Conservation (phyloP, 2,113 vertebrate species). For the Tachysurus vachellii region DNA sequence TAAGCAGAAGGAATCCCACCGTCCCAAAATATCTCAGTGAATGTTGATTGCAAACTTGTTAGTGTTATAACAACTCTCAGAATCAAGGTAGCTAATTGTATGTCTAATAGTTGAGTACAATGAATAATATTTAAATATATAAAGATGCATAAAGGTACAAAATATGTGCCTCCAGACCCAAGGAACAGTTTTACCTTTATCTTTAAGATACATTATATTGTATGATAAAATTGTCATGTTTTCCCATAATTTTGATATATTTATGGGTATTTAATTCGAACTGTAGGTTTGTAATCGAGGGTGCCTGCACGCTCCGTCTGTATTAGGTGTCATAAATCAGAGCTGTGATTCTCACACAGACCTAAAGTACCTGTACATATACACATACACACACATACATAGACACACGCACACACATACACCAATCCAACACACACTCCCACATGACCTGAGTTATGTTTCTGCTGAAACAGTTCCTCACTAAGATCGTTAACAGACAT, state of each 20-base stretch:
- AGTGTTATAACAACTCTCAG: background rate
- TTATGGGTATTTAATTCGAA: background rate
- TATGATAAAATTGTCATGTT: background rate
- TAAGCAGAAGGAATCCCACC: background rate
- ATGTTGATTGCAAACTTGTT: background rate
- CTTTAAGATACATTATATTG: background rate
- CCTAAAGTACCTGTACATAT: background rate
- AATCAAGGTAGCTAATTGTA: background rate
- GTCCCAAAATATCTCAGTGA: background rate
- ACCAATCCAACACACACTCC: slow-evolving; percentile 15
- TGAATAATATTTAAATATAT: background rate
- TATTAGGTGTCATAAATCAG: slow-evolving; percentile 21
- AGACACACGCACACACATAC: background rate
- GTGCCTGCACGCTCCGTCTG: slow-evolving; percentile 5
- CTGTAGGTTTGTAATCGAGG: slow-evolving; percentile 5
- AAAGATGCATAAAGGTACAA: background rate
- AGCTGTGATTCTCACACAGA: slow-evolving; percentile 11
- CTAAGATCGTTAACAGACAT: slow-evolving; percentile 21
- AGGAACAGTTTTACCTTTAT: background rate
- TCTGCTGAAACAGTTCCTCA: slow-evolving; percentile 26
- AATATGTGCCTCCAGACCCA: background rate
- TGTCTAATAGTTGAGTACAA: background rate
- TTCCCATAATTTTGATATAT: background rate
- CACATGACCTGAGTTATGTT: slow-evolving; percentile 19
- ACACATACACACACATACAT: slow-evolving; percentile 16